Base-by-base conservation (phyloP, 2,888 invertebrate genomes). In the Dryococelus australis region DNA sequence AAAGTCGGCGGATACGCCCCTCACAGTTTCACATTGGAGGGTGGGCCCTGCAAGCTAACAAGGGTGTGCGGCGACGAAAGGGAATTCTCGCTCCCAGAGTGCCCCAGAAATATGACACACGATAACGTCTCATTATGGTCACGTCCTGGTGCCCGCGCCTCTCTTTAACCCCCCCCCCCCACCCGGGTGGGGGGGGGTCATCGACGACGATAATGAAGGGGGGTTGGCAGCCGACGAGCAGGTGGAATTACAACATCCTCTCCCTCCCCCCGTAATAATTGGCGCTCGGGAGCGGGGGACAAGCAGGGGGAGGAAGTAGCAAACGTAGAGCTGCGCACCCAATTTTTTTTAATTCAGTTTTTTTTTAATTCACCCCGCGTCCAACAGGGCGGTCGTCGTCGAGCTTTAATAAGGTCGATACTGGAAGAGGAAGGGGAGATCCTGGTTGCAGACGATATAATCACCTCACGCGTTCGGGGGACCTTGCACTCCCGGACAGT, bases 91-190 rank as follows among this genome's bases (percentile, higher is more conserved):
- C 51, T 51, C 51, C 51, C 51, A 20, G 4, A 8, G 8, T 1
- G n/a, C 2, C 65, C n/a, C n/a, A 20, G 65, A 16, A 65, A 16
- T 65, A 65, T 65, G 65, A 65, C 65, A 65, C 65, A n/a, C 65
- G 65, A 65, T 65, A 65, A 65, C 65, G 65, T 65, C 65, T 65
- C 16, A 65, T 65, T 65, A 65, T n/a, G n/a, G 65, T 65, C 65
- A 65, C 65, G 65, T 65, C 65, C 10, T 47, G 47, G 8, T 47
- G 16, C 8, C 47, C 16, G 47, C 47, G 47, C 47, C 47, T 1
- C 47, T 35, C 35, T 35, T 35, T 35, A 1, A 4, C 35, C 35
- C 35, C 10, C 47, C 47, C 47, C 12, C 9, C 47, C 47, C 47
- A 47, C 47, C 47, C 47, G 6, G 6, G 12, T 47, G 9, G 47